Percentiles rank a stretch among this genome's conserved stretches.
phyloP scores from a whole-genome alignment of 2,113 vertebrate species.

The Synodontis membranacea region DNA sequence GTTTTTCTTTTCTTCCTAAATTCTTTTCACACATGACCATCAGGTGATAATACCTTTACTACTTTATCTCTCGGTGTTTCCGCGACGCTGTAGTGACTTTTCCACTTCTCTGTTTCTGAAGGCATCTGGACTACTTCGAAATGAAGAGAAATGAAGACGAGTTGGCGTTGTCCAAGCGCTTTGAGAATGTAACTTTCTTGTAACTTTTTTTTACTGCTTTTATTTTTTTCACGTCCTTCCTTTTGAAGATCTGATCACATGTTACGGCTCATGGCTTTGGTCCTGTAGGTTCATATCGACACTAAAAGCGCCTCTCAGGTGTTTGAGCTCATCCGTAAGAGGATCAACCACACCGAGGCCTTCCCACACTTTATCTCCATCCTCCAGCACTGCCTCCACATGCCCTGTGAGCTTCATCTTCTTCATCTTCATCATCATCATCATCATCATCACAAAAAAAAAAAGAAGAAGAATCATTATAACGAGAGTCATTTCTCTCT shows the following conservation, averaged over 20 bases:
- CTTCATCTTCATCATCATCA: too few species aligned
- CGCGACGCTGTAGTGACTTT: neutral
- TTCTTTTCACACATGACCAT: neutral
- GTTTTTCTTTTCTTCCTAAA: neutral
- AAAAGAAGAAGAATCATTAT: neutral
- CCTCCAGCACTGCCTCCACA: constrained; percentile 97
- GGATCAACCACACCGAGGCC: constrained; percentile 92
- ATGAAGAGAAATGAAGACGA: constrained; percentile 98
- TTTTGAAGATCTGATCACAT: neutral
- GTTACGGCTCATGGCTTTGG: neutral
- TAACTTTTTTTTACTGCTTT: too few species aligned
- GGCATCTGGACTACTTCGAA: constrained; percentile 98
- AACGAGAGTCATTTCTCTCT: neutral
- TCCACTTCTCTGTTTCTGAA: constrained; percentile 52
- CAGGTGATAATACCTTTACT: neutral
- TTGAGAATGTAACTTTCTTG: constrained; percentile 87
- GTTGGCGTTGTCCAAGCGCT: constrained; percentile 86
- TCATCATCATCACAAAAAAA: neutral
- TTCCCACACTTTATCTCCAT: constrained; percentile 99
- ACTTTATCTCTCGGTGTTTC: neutral
- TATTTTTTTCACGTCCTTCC: neutral
- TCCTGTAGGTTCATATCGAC: constrained; percentile 88
- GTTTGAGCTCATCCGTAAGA: constrained; percentile 95
- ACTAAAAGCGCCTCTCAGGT: constrained; percentile 97
- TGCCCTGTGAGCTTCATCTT: constrained; percentile 99